These are phyloP conservation scores for Hippocampus barbouri DNA, from an alignment of 2,113 vertebrate genomes.

Conservation along the genomic window DNA sequence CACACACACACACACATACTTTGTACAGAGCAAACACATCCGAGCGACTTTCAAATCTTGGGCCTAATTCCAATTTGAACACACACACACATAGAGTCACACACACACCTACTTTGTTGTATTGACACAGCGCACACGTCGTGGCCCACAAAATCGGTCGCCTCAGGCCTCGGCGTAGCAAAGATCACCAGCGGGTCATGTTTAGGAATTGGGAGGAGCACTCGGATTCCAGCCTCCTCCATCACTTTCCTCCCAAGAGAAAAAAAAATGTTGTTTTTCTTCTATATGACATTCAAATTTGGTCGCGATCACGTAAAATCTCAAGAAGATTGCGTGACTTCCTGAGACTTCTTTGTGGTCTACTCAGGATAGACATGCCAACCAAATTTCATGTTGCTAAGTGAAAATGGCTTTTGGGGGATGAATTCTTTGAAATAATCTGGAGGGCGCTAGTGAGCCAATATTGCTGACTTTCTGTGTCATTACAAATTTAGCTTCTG, in stretches of 20 bases:
- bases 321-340: too few relatives aligned
- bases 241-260: slow-evolving; percentile 55
- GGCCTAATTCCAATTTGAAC: slow-evolving; percentile 41
- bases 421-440: too few relatives aligned
- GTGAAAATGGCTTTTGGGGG: too few relatives aligned
- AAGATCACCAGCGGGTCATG: slow-evolving; percentile 78
- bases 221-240: slow-evolving; percentile 40
- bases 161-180: slow-evolving; percentile 58
- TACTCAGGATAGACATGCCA: too few relatives aligned
- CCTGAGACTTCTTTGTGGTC: too few relatives aligned
- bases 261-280: background rate
- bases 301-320: too few relatives aligned
- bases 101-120: slow-evolving; percentile 38
- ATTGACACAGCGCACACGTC: slow-evolving; percentile 53
- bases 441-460: too few relatives aligned
- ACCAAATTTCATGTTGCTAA: too few relatives aligned
- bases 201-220: slow-evolving; percentile 79
- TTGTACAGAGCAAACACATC: slow-evolving; percentile 58
- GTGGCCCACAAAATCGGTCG: slow-evolving; percentile 63
- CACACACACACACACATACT: slow-evolving; percentile 36
- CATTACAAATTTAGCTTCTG: too few relatives aligned
- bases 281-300: background rate
- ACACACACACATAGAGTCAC: slow-evolving; percentile 37
- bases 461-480: too few relatives aligned
- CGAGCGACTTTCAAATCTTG: slow-evolving; percentile 55